A percentile compares a stretch with the other conserved stretches of the same genome.
Evolutionary conservation across 1,140 invertebrate species (phyloP).

Genomic region (Elymnias hypermnestra): DNA sequence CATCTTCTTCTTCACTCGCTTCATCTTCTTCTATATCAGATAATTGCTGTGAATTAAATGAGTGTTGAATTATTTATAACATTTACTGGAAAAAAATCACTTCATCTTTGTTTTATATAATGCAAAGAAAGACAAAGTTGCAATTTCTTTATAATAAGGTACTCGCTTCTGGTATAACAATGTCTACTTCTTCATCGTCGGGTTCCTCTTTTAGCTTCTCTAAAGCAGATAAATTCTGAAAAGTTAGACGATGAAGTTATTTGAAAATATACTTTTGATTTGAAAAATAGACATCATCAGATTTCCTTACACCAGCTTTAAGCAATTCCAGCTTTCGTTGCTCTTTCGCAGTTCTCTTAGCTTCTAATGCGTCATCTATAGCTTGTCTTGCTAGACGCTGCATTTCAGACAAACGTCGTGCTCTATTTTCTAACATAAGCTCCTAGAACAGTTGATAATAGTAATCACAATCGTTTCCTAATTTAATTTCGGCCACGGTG

Average conservation of each 20-base stretch:
- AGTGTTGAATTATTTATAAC: neutral
- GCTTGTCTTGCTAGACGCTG: slow-evolving; percentile 47
- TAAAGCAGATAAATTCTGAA: slow-evolving; percentile 43
- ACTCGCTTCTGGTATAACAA: slow-evolving; percentile 40
- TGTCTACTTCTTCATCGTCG: slow-evolving; percentile 33
- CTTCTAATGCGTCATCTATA: slow-evolving; percentile 37
- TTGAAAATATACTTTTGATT: too few species aligned
- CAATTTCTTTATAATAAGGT: neutral
- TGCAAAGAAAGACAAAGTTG: neutral
- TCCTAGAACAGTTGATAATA: slow-evolving; percentile 38
- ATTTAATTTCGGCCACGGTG: too few species aligned
- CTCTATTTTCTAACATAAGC: slow-evolving; percentile 32
- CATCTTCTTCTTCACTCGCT: slow-evolving; percentile 33
- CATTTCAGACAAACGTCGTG: slow-evolving; percentile 48
- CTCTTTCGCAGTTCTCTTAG: slow-evolving; percentile 35
- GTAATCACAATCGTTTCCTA: too few species aligned
- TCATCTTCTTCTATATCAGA: slow-evolving; percentile 34
- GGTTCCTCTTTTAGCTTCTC: slow-evolving; percentile 35
- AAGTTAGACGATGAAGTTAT: slow-evolving; percentile 6
- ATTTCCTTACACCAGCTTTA: slow-evolving; percentile 43
- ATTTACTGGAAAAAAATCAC: neutral
- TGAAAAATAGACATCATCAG: neutral
- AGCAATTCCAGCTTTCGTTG: slow-evolving; percentile 39
- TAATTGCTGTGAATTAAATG: slow-evolving; percentile 25
- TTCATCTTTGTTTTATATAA: neutral